These are phyloP conservation scores for Pollenia labialis DNA, from an alignment of 2,888 invertebrate species.

Conservation along the genomic window DNA sequence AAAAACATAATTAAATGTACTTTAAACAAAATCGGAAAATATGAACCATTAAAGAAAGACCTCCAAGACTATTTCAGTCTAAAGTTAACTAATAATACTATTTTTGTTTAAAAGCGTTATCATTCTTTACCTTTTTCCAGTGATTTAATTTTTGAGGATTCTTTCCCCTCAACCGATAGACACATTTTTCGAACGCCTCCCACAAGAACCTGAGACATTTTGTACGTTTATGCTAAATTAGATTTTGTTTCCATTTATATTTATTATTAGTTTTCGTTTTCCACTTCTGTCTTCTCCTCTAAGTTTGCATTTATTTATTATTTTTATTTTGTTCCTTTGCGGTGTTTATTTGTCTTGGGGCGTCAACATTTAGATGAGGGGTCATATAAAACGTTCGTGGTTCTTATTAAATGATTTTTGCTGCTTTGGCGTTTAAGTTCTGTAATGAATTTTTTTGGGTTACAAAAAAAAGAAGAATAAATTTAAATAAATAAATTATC, in stretches of 20 bases:
- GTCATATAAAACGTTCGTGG: neutral
- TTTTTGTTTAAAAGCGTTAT: no score
- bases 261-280: neutral
- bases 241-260: slow-evolving; percentile 40
- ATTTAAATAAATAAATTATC: slow-evolving; percentile 36
- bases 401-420: neutral
- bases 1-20: no score
- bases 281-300: neutral
- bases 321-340: slow-evolving; percentile 10
- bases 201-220: slow-evolving; percentile 22
- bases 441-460: slow-evolving; percentile 21
- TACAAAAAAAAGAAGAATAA: neutral
- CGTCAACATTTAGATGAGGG: slow-evolving; percentile 52
- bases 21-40: no score
- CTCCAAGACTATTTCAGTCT: no score
- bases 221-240: slow-evolving; percentile 47
- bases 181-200: slow-evolving; percentile 19
- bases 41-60: no score
- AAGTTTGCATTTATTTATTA: neutral
- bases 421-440: neutral
- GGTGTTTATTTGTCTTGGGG: slow-evolving; percentile 48
- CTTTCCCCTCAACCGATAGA: slow-evolving; percentile 7
- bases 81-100: no score
- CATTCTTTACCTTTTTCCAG: no score
- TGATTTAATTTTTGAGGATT: neutral